phyloP scores from a whole-genome alignment of 2,113 vertebrate species.

The Parotia lawesii region DNA sequence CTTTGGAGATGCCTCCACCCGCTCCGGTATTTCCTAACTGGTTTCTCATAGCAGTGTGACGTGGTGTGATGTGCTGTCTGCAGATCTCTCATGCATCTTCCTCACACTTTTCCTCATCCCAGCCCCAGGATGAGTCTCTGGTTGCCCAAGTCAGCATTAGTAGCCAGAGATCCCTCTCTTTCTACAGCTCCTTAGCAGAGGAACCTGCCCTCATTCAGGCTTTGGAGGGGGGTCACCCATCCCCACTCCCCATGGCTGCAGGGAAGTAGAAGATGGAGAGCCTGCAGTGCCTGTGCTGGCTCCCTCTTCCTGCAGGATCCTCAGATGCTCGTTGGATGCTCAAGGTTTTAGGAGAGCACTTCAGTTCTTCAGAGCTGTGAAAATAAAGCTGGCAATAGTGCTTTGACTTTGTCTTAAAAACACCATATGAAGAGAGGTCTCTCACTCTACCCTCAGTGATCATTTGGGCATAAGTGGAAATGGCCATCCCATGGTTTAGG shows the following conservation, averaged over 20 bases:
- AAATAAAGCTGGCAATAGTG: neutral
- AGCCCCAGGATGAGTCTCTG: neutral
- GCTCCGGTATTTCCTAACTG: neutral
- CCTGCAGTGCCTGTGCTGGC: neutral
- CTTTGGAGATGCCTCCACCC: neutral
- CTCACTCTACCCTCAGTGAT: neutral
- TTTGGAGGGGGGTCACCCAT: neutral
- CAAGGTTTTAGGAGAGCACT: neutral
- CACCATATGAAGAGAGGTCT: fast-evolving
- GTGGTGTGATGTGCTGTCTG: neutral
- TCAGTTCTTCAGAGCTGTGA: neutral
- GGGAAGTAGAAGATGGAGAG: neutral
- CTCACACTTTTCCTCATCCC: neutral
- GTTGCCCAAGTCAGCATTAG: neutral
- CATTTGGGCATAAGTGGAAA: neutral
- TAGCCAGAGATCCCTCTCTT: neutral
- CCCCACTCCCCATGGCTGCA: neutral
- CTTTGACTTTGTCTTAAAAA: neutral
- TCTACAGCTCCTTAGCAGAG: neutral
- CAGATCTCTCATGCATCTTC: neutral
- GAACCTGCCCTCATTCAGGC: neutral
- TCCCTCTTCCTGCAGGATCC: neutral
- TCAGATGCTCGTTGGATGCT: fast-evolving
- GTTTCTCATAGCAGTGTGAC: neutral
- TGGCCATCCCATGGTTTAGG: neutral